Conservation (phyloP, 1,140 invertebrate genomes). For the Lepidurus couesii region DNA sequence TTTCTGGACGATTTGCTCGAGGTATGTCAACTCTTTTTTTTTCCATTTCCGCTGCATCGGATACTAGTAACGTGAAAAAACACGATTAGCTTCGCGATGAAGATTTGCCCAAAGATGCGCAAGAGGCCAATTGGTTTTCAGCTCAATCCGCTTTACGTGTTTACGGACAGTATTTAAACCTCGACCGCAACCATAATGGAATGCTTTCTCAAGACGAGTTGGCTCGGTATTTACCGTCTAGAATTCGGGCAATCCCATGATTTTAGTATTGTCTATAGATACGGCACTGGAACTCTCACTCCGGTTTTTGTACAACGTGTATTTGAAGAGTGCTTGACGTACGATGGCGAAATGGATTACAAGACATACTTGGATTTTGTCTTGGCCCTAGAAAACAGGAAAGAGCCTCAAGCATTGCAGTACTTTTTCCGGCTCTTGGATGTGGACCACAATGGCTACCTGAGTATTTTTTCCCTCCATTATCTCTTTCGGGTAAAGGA, state of each 20-base stretch:
- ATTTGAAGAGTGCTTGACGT: conserved; percentile 92
- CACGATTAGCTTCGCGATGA: conserved; percentile 67
- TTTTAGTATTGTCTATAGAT: conserved; percentile 50
- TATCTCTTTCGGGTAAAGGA: conserved; percentile 78
- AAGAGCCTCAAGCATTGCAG: conserved; percentile 82
- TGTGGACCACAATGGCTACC: conserved; percentile 76
- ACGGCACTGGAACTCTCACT: conserved; percentile 86
- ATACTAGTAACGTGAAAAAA: not conserved
- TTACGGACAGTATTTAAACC: conserved; percentile 86
- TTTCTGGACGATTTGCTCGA: conserved; percentile 88
- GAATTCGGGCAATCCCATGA: not conserved
- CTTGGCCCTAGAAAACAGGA: conserved; percentile 83
- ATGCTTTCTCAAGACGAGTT: conserved; percentile 87
- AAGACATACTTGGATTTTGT: conserved; percentile 95
- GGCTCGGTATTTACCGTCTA: conserved; percentile 55
- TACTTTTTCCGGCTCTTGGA: conserved; percentile 91
- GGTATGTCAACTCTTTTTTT: conserved; percentile 45
- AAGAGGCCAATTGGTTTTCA: conserved; percentile 92
- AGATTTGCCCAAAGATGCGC: conserved; percentile 69
- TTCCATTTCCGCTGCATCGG: conserved; percentile 23
- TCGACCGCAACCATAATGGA: conserved; percentile 92
- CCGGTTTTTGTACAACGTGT: conserved; percentile 84
- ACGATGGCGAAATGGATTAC: conserved; percentile 96
- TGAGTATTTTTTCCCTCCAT: conserved; percentile 84
- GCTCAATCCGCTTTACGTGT: conserved; percentile 80